A percentile compares a stretch with the other conserved stretches of the same genome.
Evolutionary conservation across 1,140 invertebrate genomes (phyloP).

Genomic region (Diorhabda carinulata): DNA sequence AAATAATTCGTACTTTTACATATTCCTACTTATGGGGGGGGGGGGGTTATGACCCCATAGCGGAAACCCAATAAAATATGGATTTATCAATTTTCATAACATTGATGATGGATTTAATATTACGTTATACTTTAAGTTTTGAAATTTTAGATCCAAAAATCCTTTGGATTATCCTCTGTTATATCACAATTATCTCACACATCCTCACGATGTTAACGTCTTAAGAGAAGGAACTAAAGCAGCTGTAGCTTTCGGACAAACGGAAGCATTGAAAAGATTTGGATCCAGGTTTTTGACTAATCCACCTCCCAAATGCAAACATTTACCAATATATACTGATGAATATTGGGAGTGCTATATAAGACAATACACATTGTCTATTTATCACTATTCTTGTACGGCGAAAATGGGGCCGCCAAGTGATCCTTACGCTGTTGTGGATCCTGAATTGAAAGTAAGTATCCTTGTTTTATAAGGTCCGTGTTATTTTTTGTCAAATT

Average conservation of each 20-base stretch:
- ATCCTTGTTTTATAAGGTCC: background rate
- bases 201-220: conserved; percentile 74
- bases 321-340: conserved; percentile 70
- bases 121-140: no score
- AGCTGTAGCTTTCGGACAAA: conserved; percentile 73
- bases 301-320: conserved; percentile 73
- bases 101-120: no score
- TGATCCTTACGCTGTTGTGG: conserved; percentile 78
- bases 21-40: no score
- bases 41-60: no score
- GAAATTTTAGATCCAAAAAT: conserved; percentile 57
- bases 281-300: conserved; percentile 70
- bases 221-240: conserved; percentile 82
- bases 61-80: no score
- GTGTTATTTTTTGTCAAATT: no score
- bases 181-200: conserved; percentile 84
- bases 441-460: conserved; percentile 66
- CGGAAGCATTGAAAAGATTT: conserved; percentile 66
- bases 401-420: conserved; percentile 77
- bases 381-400: conserved; percentile 80
- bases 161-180: conserved; percentile 81
- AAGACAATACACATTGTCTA: conserved; percentile 79
- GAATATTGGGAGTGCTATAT: conserved; percentile 80
- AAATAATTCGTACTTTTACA: no score
- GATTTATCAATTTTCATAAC: no score